phyloP scores from a whole-genome alignment of 2,888 invertebrate species.

The Molorchus minor region DNA sequence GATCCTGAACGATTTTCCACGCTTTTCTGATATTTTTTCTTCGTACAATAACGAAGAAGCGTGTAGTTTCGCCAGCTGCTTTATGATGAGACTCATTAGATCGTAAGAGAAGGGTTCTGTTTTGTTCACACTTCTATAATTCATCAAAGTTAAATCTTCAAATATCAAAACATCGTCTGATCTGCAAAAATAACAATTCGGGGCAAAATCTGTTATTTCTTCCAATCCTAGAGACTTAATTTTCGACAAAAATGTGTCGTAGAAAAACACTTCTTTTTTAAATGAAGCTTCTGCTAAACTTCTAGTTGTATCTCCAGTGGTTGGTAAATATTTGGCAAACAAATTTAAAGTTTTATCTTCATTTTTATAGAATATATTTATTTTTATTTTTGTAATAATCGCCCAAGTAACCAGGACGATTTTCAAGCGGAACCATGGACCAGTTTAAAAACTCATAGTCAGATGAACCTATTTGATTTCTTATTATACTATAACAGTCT shows the following conservation, averaged over 20 bases:
- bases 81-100: constrained; percentile 40
- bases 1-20: constrained; percentile 40
- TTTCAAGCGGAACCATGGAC: constrained; percentile 34
- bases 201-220: constrained; percentile 47
- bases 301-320: constrained; percentile 36
- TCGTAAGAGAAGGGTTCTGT: constrained; percentile 35
- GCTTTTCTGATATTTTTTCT: constrained; percentile 39
- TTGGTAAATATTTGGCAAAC: constrained; percentile 49
- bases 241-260: constrained; percentile 57
- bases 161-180: constrained; percentile 56
- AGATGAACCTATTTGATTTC: constrained; percentile 37
- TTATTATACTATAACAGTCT: constrained; percentile 44
- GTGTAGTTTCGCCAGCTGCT: constrained; percentile 52
- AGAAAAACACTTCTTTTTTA: constrained; percentile 57
- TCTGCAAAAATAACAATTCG: constrained; percentile 57
- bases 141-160: constrained; percentile 54
- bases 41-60: constrained; percentile 54
- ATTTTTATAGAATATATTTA: constrained; percentile 29
- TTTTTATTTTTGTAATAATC: constrained; percentile 47
- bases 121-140: constrained; percentile 31
- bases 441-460: constrained; percentile 39
- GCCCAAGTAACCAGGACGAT: constrained; percentile 46
- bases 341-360: constrained; percentile 35
- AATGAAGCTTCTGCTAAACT: constrained; percentile 35
- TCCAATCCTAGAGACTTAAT: constrained; percentile 51